Conservation (phyloP, 2,113 vertebrate species). For the Paracyprichromis sp. region DNA sequence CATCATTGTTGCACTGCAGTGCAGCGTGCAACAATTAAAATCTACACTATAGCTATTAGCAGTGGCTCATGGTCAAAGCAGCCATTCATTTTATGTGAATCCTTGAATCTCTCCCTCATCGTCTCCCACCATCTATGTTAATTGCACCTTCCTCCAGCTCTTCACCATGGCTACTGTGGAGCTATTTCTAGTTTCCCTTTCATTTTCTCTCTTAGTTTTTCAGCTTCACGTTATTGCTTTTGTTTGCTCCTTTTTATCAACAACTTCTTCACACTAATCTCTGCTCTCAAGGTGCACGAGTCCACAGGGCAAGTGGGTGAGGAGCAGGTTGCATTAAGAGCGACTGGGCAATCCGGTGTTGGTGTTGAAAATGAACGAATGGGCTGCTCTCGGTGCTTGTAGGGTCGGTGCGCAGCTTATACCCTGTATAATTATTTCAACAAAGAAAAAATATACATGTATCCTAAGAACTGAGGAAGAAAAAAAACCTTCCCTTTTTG, state of each 20-base stretch:
- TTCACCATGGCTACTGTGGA: background rate
- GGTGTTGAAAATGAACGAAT: background rate
- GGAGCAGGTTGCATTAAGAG: background rate
- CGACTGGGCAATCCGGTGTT: rapidly evolving
- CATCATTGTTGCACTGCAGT: background rate
- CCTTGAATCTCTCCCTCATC: background rate
- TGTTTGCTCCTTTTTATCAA: background rate
- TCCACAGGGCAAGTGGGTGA: background rate
- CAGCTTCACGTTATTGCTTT: background rate
- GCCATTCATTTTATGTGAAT: background rate
- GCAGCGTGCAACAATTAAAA: background rate
- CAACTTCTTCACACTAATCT: background rate
- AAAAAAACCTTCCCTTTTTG: background rate
- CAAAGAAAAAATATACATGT: background rate
- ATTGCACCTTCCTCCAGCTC: background rate
- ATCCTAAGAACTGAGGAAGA: background rate
- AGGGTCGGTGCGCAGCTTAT: background rate
- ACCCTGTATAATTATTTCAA: background rate
- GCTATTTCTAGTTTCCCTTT: background rate
- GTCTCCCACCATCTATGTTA: background rate
- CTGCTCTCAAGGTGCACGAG: rapidly evolving
- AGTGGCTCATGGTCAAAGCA: background rate
- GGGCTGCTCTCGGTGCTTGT: background rate
- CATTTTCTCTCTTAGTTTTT: background rate
- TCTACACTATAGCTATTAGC: background rate